Evolutionary conservation across 2,888 invertebrate genomes (phyloP).

Genomic region (Argyra leucocephala): DNA sequence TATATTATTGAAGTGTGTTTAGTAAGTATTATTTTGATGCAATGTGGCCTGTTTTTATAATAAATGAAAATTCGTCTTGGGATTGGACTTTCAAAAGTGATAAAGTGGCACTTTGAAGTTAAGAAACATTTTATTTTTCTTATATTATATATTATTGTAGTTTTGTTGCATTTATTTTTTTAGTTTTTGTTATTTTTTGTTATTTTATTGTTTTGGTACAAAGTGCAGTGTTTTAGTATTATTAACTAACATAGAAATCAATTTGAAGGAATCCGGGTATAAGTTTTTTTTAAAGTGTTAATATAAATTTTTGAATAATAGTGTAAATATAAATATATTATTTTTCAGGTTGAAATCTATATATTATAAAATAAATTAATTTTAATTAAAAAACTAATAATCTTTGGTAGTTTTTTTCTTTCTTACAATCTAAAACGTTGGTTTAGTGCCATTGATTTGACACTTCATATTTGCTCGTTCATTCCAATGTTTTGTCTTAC

Average conservation of each 20-base stretch:
- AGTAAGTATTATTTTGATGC: not conserved
- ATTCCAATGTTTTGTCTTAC: too few species aligned
- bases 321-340: too few species aligned
- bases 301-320: too few species aligned
- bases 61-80: not conserved
- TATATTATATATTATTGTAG: not conserved
- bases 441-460: too few species aligned
- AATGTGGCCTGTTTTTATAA: not conserved
- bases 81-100: constrained; percentile 1
- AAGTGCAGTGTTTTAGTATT: not conserved
- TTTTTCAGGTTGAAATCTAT: too few species aligned
- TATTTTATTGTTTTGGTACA: not conserved
- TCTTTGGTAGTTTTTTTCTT: too few species aligned
- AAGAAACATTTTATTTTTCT: not conserved
- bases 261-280: not conserved
- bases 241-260: not conserved
- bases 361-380: too few species aligned
- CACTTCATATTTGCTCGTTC: too few species aligned
- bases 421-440: too few species aligned
- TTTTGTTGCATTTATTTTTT: not conserved
- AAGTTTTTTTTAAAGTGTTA: not conserved
- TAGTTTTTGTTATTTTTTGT: not conserved
- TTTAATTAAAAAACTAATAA: too few species aligned
- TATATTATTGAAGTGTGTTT: not conserved
- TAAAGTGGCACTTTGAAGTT: not conserved